Evolutionary conservation across 2,113 vertebrate species (phyloP).

Genomic region (Festucalex cinctus): DNA sequence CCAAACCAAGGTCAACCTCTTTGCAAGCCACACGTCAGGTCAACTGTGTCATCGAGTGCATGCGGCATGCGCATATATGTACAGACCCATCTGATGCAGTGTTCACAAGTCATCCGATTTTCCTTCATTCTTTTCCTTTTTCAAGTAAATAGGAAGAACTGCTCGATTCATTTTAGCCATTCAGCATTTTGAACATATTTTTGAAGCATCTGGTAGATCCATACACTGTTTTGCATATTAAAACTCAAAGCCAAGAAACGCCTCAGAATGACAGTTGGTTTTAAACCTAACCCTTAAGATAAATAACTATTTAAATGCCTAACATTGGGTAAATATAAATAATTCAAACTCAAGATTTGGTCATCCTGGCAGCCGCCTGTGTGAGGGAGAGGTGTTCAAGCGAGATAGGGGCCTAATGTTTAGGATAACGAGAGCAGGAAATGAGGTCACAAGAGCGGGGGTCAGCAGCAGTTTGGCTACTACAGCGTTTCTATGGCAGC

Average conservation of each 20-base stretch:
- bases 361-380: constrained; percentile 36
- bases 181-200: background rate
- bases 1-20: constrained; percentile 43
- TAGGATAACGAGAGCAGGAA: constrained; percentile 62
- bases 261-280: background rate
- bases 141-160: background rate
- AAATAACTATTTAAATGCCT: constrained; percentile 16
- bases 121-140: background rate
- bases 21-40: constrained; percentile 9
- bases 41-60: constrained; percentile 26
- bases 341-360: constrained; percentile 18
- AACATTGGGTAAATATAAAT: constrained; percentile 10
- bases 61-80: constrained; percentile 54
- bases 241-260: constrained; percentile 25
- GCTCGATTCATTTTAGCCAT: background rate
- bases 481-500: constrained; percentile 64
- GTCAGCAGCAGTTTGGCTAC: constrained; percentile 52
- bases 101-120: background rate
- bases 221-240: constrained; percentile 27
- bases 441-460: constrained; percentile 56
- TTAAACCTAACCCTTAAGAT: background rate
- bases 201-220: constrained; percentile 46
- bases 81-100: constrained; percentile 51
- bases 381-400: constrained; percentile 41
- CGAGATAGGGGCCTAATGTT: constrained; percentile 39